A percentile compares a stretch with the other conserved stretches of the same genome.
phyloP scores from a whole-genome alignment of 1,140 invertebrate genomes.

The Hyphantria cunea region DNA sequence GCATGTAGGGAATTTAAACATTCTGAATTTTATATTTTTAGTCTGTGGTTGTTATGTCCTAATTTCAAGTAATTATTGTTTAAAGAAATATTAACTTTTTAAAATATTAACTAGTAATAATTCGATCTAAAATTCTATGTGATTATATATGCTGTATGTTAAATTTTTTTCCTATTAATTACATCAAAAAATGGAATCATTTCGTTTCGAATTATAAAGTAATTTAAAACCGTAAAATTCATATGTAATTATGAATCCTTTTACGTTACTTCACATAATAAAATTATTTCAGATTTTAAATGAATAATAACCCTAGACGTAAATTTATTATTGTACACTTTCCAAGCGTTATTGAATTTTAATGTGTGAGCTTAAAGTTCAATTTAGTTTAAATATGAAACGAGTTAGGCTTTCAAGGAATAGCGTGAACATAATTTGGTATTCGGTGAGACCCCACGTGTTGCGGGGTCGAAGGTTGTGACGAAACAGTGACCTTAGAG shows the following conservation, averaged over 20 bases:
- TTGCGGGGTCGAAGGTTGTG: constrained; percentile 39
- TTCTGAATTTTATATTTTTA: too few relatives aligned
- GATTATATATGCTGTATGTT: too few relatives aligned
- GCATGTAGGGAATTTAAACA: constrained; percentile 25
- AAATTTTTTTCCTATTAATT: too few relatives aligned
- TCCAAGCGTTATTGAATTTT: constrained; percentile 45
- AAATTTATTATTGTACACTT: constrained; percentile 36
- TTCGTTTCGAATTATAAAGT: too few relatives aligned
- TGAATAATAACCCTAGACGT: constrained; percentile 42
- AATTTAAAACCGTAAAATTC: too few relatives aligned
- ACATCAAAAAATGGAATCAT: too few relatives aligned
- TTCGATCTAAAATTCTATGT: too few relatives aligned
- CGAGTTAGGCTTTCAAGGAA: constrained; percentile 51
- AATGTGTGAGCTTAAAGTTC: constrained; percentile 37
- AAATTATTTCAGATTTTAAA: constrained; percentile 24
- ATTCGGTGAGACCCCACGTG: constrained; percentile 50
- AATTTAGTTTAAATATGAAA: constrained; percentile 41
- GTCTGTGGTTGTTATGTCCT: too few relatives aligned
- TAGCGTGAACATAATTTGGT: constrained; percentile 56
- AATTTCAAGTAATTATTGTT: too few relatives aligned
- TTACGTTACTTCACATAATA: background rate
- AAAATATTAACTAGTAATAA: too few relatives aligned
- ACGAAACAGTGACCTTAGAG: constrained; percentile 5
- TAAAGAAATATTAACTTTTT: too few relatives aligned
- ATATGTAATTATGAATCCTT: too few relatives aligned